Evolutionary conservation across 2,888 invertebrate genomes (phyloP).

Genomic region (Poecilobothrus nobilitatus): DNA sequence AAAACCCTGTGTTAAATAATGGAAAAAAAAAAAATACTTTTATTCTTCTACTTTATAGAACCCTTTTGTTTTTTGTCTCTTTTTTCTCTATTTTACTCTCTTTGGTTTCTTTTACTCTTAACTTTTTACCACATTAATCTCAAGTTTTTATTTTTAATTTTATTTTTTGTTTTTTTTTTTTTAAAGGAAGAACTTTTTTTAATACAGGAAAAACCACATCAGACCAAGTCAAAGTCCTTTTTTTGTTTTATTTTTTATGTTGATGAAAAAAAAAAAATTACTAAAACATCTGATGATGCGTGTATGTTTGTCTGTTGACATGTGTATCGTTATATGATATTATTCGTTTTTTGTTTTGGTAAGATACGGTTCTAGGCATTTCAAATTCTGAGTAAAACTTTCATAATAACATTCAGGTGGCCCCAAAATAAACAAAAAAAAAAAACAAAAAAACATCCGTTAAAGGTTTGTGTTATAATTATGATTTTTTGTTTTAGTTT

Average conservation of each 20-base stretch:
- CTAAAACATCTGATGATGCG: no score
- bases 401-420: not conserved
- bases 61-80: no score
- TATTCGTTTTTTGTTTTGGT: not conserved
- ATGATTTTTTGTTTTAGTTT: not conserved
- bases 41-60: no score
- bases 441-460: no score
- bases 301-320: no score
- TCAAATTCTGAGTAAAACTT: not conserved
- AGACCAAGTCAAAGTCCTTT: slow-evolving; percentile 6
- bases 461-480: no score
- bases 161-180: not conserved
- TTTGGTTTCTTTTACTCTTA: no score
- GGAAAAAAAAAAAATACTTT: not conserved
- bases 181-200: no score
- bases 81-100: no score
- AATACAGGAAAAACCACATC: not conserved
- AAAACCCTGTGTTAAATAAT: not conserved
- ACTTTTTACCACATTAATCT: no score
- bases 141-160: not conserved
- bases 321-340: not conserved
- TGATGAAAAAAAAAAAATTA: no score
- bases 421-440: not conserved
- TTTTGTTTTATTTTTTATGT: not conserved
- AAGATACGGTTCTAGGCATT: not conserved